phyloP scores from a whole-genome alignment of 2,797 vertebrate species.

The Myotis myotis region DNA sequence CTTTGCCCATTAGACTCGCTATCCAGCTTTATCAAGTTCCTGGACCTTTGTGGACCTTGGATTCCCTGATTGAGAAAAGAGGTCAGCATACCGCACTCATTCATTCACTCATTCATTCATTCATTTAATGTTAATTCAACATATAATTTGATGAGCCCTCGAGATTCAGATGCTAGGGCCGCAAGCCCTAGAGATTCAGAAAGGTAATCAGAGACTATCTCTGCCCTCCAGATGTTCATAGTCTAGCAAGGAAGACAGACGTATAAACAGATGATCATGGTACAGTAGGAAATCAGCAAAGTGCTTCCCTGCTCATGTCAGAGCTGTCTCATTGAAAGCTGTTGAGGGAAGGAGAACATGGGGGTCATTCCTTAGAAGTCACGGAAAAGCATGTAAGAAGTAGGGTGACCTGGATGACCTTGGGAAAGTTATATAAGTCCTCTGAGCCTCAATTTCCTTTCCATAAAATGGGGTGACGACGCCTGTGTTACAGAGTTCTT shows the following conservation, averaged over 20 bases:
- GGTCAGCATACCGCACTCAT: background rate
- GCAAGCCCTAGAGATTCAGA: background rate
- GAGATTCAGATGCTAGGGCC: background rate
- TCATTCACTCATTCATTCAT: background rate
- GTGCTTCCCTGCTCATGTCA: background rate
- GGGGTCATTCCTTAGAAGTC: background rate
- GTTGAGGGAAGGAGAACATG: background rate
- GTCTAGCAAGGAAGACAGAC: slow-evolving; percentile 19
- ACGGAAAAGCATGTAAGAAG: background rate
- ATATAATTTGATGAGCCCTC: background rate
- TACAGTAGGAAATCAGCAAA: slow-evolving; percentile 28
- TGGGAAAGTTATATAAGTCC: background rate
- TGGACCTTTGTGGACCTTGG: background rate
- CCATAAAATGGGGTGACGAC: slow-evolving; percentile 22
- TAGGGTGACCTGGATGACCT: background rate
- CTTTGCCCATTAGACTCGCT: background rate
- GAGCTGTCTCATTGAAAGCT: background rate
- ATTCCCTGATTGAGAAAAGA: background rate
- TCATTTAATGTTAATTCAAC: background rate
- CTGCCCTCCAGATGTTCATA: slow-evolving; percentile 36
- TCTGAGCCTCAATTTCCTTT: background rate
- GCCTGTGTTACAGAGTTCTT: background rate
- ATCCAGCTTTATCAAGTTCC: background rate
- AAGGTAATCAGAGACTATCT: slow-evolving; percentile 15
- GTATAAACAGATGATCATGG: background rate